A percentile compares a stretch with the other conserved stretches of the same genome.
phyloP scores from a whole-genome alignment of 2,888 invertebrate species.

The Cyclophora albipunctata region DNA sequence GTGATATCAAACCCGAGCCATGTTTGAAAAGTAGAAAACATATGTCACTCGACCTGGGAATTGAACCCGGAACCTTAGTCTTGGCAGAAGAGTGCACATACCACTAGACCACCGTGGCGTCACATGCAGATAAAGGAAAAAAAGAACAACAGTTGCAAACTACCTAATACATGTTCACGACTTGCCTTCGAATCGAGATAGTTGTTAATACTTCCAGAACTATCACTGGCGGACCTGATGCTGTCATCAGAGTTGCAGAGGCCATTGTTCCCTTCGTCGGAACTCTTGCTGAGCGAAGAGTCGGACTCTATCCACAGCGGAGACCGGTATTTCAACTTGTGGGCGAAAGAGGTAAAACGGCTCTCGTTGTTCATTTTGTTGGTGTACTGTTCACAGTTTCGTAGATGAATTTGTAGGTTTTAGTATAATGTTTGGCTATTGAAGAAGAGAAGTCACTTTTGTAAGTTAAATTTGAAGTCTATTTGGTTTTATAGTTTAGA shows the following conservation, averaged over 20 bases:
- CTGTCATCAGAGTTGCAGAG: conserved; percentile 52
- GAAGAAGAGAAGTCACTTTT: not conserved
- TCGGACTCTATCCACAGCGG: conserved; percentile 70
- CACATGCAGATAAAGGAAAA: not conserved
- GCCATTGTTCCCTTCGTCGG: conserved; percentile 29
- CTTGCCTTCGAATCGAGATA: conserved; percentile 63
- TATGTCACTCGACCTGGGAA: no score
- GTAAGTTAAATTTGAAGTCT: no score
- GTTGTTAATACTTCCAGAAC: conserved; percentile 65
- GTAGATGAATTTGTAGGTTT: not conserved
- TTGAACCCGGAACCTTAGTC: no score
- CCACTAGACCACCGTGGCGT: no score
- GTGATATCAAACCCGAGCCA: no score
- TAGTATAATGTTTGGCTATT: not conserved
- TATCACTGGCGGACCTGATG: conserved; percentile 39
- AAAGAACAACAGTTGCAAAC: not conserved
- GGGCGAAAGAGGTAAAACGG: conserved; percentile 52
- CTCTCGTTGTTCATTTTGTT: conserved; percentile 35
- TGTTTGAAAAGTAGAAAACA: no score
- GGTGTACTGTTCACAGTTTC: not conserved
- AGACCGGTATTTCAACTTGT: conserved; percentile 67
- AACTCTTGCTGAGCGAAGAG: conserved; percentile 46
- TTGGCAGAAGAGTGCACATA: no score
- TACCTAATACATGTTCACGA: no score
- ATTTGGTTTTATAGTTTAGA: no score